These are phyloP conservation scores for Erebia ligea DNA, from an alignment of 2,888 invertebrate species.

Conservation along the genomic window DNA sequence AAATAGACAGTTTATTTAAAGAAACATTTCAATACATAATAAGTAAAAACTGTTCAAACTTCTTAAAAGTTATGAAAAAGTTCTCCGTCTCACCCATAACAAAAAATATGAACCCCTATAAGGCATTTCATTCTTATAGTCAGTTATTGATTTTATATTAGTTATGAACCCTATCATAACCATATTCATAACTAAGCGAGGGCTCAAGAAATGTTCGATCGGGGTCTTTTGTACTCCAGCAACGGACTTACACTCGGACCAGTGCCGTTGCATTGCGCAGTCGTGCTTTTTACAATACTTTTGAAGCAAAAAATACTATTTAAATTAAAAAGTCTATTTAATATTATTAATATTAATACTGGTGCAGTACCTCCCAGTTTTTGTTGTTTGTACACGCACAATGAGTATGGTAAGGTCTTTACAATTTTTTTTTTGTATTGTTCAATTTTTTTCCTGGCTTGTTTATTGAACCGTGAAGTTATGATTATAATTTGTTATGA, in stretches of 20 bases:
- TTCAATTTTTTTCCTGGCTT: slow-evolving; percentile 56
- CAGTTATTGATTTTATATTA: slow-evolving; percentile 67
- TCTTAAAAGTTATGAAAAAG: slow-evolving; percentile 3
- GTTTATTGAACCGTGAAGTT: slow-evolving; percentile 74
- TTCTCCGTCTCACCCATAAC: not conserved
- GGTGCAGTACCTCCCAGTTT: slow-evolving; percentile 53
- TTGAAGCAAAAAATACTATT: slow-evolving; percentile 51
- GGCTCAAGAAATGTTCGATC: slow-evolving; percentile 60
- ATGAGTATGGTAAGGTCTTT: slow-evolving; percentile 80
- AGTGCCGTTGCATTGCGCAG: slow-evolving; percentile 65
- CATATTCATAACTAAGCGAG: slow-evolving; percentile 55
- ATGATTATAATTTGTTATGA: slow-evolving; percentile 82
- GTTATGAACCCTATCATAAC: slow-evolving; percentile 67
- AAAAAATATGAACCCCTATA: slow-evolving; percentile 6
- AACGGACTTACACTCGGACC: slow-evolving; percentile 68
- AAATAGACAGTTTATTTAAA: not conserved
- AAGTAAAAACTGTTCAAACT: not conserved
- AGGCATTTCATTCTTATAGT: slow-evolving; percentile 24
- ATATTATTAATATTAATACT: slow-evolving; percentile 62
- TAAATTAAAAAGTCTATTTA: slow-evolving; percentile 54
- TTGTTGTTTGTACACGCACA: slow-evolving; percentile 73
- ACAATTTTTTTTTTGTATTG: slow-evolving; percentile 60
- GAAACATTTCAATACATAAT: not conserved
- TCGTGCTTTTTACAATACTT: slow-evolving; percentile 61
- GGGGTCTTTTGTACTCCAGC: slow-evolving; percentile 69